Evolutionary conservation across 2,797 vertebrate species (phyloP), one percentile per base, ranked within the genome.

Genomic region (Sebastes kiyomatsui): DNA sequence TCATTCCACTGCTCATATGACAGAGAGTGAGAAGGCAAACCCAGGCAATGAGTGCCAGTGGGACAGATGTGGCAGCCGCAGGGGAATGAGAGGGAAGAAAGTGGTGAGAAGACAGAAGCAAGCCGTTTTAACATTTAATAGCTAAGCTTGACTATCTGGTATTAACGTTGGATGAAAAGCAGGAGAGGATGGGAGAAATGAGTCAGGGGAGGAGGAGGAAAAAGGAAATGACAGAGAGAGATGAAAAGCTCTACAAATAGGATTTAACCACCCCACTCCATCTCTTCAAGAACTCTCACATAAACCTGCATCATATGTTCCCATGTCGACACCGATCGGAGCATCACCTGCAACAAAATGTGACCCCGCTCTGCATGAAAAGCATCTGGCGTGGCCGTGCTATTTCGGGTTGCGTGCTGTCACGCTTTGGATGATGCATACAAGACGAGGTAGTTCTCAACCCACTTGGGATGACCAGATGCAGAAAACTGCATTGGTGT

Each of bases 11-110:
- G 71, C 73, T 73, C 55, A 74, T 42, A 49, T 23, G 33, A 59
- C 25, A 75, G 59, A 74, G 22, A 81, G 25, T 59, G 62, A 52
- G 13, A 5, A 38, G 67, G 67, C 32, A 80, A 83, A 77, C 42
- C 30, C 1, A 35, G 46, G 70, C 32, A 71, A 54, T 65, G 61
- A 82, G 38, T 42, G 42, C 46, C 9, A 3, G 67, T 82, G 83
- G 82, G 82, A 87, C 80, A 88, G 84, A 86, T 87, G 83, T 84
- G 75, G 79, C 82, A 82, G 78, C 82, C 78, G 80, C 49, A 67
- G 83, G 71, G 46, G 49, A 54, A n/a, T 3, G 38, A 68, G 75
- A 67, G 30, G 62, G 20, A 54, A 49, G 11, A 11, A 79, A 60
- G 30, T 14, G 10, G 22, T 64, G 67, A 62, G 22, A n/a, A 20